A percentile compares a stretch with the other conserved stretches of the same genome.
These are phyloP conservation scores for Myopa tessellatipennis DNA, from an alignment of 2,888 invertebrate genomes.

Conservation along the genomic window DNA sequence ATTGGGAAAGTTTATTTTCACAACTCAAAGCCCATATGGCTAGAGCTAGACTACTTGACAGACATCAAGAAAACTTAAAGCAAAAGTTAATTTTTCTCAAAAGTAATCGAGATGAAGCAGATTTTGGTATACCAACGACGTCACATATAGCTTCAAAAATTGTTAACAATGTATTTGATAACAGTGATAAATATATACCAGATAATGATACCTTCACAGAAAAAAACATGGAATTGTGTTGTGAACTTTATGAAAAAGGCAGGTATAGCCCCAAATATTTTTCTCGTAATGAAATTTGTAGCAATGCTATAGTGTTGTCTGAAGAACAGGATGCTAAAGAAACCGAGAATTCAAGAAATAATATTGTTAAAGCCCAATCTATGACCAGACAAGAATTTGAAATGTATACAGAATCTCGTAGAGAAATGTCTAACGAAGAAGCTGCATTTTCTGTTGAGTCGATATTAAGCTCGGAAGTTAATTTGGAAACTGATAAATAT, in stretches of 20 bases:
- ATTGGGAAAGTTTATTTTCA: conserved; percentile 97
- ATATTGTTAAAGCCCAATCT: conserved; percentile 66
- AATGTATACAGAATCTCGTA: conserved; percentile 83
- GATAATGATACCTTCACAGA: conserved; percentile 53
- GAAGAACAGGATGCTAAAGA: conserved; percentile 82
- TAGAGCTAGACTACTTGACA: conserved; percentile 88
- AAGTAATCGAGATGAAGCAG: conserved; percentile 78
- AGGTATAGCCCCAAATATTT: conserved; percentile 86
- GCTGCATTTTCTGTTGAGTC: conserved; percentile 93
- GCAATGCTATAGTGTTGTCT: conserved; percentile 80
- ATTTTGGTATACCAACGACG: conserved; percentile 17
- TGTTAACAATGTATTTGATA: background rate
- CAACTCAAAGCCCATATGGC: conserved; percentile 97
- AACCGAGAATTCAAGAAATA: conserved; percentile 78
- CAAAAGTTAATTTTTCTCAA: conserved; percentile 91
- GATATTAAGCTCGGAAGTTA: conserved; percentile 78
- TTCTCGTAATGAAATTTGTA: conserved; percentile 64
- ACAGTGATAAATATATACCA: background rate
- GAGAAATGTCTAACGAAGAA: conserved; percentile 88
- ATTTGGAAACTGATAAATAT: conserved; percentile 95
- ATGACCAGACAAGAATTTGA: conserved; percentile 71
- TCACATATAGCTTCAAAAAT: conserved; percentile 34
- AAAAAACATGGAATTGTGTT: conserved; percentile 67
- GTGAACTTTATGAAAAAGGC: conserved; percentile 81
- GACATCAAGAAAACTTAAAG: conserved; percentile 89